Base-by-base conservation (phyloP, 2,113 vertebrate genomes). In the Thermophis baileyi region DNA sequence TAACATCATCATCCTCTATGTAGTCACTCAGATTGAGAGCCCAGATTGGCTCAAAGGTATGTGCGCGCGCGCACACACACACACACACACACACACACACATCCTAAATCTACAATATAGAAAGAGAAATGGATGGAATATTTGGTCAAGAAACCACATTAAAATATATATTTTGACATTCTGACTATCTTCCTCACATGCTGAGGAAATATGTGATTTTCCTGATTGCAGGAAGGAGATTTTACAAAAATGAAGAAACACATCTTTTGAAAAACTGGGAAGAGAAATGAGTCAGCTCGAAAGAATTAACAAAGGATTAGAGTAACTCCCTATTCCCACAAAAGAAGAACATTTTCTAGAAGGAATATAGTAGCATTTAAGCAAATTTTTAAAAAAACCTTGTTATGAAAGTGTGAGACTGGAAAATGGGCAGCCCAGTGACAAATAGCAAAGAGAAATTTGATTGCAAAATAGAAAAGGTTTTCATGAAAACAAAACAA, bases 271-370 rank as follows among this genome's bases (percentile, higher is more conserved):
- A 97, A 96, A 97, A 94, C 95, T 92, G 74, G 18, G 18, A 40
- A 81, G 35, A 22, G 35, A 96, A 97, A 97, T 90, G 35, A 95
- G n/a, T 89, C 91, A 95, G 95, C 95, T 91, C 93, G 93, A 97
- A 97, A 95, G 95, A 95, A 95, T 95, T 93, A 94, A 96, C 85
- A 95, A 96, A 96, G 96, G 95, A 96, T 91, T 91, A 96, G 94
- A 96, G 94, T 94, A 93, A 92, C 95, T 57, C 93, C 92, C 95
- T 4, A 22, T 50, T 47, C 8, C 20, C 44, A 24, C 11, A 89
- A 89, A 55, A 95, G 2, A 81, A 94, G 95, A 96, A 96, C 92
- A 57, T 95, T 95, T 97, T 94, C 91, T 50, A 8, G 74, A 94
- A 97, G 97, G 95, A 90, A 86, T 89, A 89, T 89, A 93, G 95